Base-by-base conservation (phyloP, 2,113 vertebrate genomes). In the Esox niger region DNA sequence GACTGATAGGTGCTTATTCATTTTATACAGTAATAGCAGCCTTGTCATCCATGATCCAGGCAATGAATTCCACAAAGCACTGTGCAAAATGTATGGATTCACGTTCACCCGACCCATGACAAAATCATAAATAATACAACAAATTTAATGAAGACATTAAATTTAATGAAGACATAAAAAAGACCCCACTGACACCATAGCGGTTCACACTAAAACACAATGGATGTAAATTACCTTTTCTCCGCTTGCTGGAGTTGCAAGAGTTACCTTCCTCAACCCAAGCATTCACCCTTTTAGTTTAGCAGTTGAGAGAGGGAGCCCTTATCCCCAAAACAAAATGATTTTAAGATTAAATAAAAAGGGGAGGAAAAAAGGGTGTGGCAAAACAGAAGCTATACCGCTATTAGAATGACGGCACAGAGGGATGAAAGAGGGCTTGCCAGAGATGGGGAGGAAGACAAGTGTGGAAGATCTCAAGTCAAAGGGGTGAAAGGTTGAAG, bases 41-140 rank as follows among this genome's bases (percentile, higher is more conserved):
- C 85, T 89, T 88, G 87, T 83, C 85, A 88, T 89, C 83, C 81
- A 89, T 88, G 84, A 89, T 84, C 87, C 87, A 89, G 88, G 88
- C 90, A 88, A 88, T 87, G 86, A 78, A 66, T 82, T 89, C 76
- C 79, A 89, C 84, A 88, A 88, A 88, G 86, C 88, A 87, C 86
- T 88, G 76, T 87, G 87, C 80, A 85, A 4, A 88, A 85, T 82
- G 80, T n/a, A 87, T 81, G 78, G 79, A 74, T 74, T 73, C 71
- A 64, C 81, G 70, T 67, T 60, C 56, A 58, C 71, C 80, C 76
- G 57, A 70, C 74, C 81, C 72, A 69, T 72, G 84, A 82, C 82
- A 83, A 52, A 57, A 52, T 56, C 21, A 70, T 27, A 52, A 26
- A 75, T 35, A 62, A 6, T 60, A 61, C 52, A 0, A 67, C 62